Percentiles rank a stretch among this genome's conserved stretches.
Conservation (phyloP, 2,888 invertebrate genomes). For the Homarus gammarus region DNA sequence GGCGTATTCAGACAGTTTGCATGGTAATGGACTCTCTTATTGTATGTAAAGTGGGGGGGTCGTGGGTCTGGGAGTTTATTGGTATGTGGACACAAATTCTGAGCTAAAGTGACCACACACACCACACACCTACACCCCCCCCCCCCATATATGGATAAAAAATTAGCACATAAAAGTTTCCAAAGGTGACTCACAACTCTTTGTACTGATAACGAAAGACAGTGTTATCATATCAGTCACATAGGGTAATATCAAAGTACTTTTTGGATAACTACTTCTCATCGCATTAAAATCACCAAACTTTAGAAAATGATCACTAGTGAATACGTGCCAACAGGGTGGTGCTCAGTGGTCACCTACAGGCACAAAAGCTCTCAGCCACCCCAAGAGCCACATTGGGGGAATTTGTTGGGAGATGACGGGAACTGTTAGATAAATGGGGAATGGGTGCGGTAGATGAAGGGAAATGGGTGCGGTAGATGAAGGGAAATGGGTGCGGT, state of each 20-base stretch:
- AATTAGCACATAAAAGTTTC: no score
- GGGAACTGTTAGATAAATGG: neutral
- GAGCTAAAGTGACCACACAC: neutral
- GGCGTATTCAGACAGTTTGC: neutral
- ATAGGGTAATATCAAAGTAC: no score
- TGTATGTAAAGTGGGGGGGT: neutral
- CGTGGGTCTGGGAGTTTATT: neutral
- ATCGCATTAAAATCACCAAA: neutral
- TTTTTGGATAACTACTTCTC: neutral
- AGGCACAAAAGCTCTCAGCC: conserved; percentile 10
- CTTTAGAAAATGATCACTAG: neutral
- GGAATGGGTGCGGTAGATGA: no score
- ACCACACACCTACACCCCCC: no score
- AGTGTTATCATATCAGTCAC: no score
- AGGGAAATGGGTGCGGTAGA: no score
- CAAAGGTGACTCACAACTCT: no score
- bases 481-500: no score
- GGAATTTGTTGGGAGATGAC: neutral
- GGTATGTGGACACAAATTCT: neutral
- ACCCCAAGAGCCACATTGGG: conserved; percentile 11
- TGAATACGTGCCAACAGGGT: neutral
- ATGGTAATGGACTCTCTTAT: conserved; percentile 14
- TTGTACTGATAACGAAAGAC: no score
- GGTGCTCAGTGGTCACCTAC: conserved; percentile 12
- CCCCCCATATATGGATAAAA: no score